Conservation (phyloP, 1,140 invertebrate species). For the Cyrtorhinus lividipennis region DNA sequence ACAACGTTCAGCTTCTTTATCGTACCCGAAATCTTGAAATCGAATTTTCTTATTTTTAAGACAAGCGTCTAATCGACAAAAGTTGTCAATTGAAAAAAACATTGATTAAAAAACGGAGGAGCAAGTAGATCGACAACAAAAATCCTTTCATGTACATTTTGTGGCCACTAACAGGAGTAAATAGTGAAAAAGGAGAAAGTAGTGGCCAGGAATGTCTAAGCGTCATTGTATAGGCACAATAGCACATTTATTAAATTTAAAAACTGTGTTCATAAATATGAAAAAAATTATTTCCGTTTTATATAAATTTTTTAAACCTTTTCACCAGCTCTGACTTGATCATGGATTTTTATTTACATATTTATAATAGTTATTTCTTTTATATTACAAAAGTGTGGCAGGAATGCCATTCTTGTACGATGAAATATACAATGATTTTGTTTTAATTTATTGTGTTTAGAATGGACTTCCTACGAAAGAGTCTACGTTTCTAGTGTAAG, state of each 20-base stretch:
- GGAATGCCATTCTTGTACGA: background rate
- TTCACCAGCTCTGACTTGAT: background rate
- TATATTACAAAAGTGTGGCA: background rate
- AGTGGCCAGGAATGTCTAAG: background rate
- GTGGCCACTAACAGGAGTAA: background rate
- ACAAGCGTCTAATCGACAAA: background rate
- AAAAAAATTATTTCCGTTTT: background rate
- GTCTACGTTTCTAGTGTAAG: background rate
- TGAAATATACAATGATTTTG: too few species aligned
- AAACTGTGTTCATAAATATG: background rate
- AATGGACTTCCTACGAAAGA: background rate
- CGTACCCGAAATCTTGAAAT: background rate
- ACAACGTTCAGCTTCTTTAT: background rate
- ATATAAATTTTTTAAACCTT: background rate
- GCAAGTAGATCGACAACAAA: background rate
- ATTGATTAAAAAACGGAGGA: background rate
- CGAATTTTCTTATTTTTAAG: background rate
- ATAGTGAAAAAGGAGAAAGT: background rate
- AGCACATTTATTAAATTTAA: background rate
- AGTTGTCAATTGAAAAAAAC: background rate
- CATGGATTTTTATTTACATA: background rate
- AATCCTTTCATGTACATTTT: background rate
- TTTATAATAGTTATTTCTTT: background rate
- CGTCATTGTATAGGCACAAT: slow-evolving; percentile 6
- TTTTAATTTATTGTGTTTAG: background rate